Evolutionary conservation across 1,140 invertebrate species (phyloP).

Genomic region (Mylabris phalerata): DNA sequence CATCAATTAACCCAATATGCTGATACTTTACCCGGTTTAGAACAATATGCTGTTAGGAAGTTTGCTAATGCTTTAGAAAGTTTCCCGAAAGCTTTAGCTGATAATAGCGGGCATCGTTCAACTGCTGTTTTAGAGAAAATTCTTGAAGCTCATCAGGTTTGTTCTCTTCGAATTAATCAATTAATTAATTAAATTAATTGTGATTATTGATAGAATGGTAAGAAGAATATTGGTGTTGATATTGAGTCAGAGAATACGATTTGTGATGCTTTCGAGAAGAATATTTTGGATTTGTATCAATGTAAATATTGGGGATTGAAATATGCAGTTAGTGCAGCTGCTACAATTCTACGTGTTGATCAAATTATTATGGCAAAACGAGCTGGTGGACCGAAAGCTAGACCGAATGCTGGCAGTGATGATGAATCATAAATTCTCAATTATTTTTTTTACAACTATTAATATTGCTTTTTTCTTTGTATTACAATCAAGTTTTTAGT

Average conservation of each 20-base stretch:
- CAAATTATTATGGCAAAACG: constrained; percentile 98
- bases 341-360: constrained; percentile 94
- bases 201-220: constrained; percentile 55
- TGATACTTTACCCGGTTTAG: constrained; percentile 86
- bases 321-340: constrained; percentile 88
- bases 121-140: constrained; percentile 86
- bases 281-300: constrained; percentile 78
- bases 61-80: constrained; percentile 88
- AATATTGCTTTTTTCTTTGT: no score
- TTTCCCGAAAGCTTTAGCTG: constrained; percentile 87
- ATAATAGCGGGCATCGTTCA: constrained; percentile 87
- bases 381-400: constrained; percentile 89
- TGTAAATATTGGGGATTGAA: constrained; percentile 91
- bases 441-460: no score
- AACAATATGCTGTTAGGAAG: constrained; percentile 95
- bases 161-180: background rate
- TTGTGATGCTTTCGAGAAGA: constrained; percentile 68
- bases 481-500: no score
- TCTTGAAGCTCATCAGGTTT: constrained; percentile 79
- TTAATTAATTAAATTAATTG: background rate
- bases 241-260: constrained; percentile 68
- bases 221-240: constrained; percentile 79
- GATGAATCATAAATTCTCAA: constrained; percentile 49
- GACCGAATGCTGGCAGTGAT: constrained; percentile 56
- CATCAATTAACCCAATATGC: constrained; percentile 78